phyloP scores from a whole-genome alignment of 1,140 invertebrate species.

The Aphaenogaster rudis region DNA sequence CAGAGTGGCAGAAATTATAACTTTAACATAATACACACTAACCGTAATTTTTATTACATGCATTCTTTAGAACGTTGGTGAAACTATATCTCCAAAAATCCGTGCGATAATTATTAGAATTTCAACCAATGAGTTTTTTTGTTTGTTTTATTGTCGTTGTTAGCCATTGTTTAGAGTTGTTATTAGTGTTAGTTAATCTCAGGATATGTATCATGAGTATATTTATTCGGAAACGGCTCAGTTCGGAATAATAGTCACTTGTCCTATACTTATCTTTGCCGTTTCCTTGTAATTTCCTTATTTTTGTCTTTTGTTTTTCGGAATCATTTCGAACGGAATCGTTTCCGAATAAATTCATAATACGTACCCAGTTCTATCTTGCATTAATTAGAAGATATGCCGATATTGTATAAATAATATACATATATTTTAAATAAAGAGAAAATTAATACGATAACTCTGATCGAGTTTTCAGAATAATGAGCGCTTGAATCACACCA shows the following conservation, averaged over 20 bases:
- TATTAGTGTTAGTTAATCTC: no score
- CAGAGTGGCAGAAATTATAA: neutral
- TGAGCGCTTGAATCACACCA: neutral
- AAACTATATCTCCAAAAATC: neutral
- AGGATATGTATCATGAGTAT: no score
- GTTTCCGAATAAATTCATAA: no score
- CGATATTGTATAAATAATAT: neutral
- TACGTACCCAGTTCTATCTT: neutral
- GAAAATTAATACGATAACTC: neutral
- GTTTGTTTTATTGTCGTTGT: no score
- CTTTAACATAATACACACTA: constrained; percentile 5
- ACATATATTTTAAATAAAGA: neutral
- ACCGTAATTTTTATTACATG: neutral
- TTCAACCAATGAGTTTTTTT: neutral
- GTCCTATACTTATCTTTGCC: no score
- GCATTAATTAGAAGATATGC: neutral
- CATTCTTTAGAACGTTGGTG: neutral
- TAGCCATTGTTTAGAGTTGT: no score
- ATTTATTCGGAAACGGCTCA: no score
- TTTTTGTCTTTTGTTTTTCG: no score
- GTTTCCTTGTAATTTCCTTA: no score
- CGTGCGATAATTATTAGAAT: neutral
- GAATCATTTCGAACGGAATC: no score
- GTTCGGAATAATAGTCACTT: no score
- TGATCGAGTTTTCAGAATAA: neutral